Conservation (phyloP, 2,113 vertebrate species). For the Myanophis thanlyinensis region DNA sequence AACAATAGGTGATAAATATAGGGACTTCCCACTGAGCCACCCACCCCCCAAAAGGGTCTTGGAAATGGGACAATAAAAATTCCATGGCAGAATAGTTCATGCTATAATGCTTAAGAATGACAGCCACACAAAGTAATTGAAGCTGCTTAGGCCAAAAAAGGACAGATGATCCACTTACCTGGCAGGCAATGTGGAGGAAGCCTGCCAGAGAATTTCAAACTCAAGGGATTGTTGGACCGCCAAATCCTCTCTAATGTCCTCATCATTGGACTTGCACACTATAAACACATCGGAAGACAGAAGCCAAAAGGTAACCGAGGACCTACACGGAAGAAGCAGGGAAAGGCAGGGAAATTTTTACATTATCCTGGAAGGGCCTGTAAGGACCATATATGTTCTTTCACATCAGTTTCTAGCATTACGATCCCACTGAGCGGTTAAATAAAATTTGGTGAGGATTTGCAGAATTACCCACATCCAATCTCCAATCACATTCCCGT, state of each 20-base stretch:
- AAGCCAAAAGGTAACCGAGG: neutral
- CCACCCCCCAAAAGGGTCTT: neutral
- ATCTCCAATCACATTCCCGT: too few relatives aligned
- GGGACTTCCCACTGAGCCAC: neutral
- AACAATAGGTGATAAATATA: neutral
- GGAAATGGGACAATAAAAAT: slow-evolving; percentile 1
- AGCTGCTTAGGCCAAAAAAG: slow-evolving; percentile 24
- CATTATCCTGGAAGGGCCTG: neutral
- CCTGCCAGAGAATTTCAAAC: neutral
- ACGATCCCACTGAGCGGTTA: neutral
- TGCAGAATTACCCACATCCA: neutral
- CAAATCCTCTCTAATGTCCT: slow-evolving; percentile 15
- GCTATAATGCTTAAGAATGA: slow-evolving; percentile 3
- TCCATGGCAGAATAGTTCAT: slow-evolving; percentile 4
- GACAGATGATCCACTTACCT: slow-evolving; percentile 4
- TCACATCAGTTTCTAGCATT: neutral
- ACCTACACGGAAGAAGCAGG: neutral
- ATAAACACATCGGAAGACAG: neutral
- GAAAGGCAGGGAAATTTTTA: neutral
- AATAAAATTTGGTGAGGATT: neutral
- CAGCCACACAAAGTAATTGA: neutral
- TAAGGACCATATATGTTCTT: neutral
- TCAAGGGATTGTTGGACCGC: neutral
- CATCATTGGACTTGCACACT: neutral
- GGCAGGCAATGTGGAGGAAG: neutral